These are phyloP conservation scores for Glaucopsyche alexis DNA, from an alignment of 2,888 invertebrate genomes.

Conservation along the genomic window DNA sequence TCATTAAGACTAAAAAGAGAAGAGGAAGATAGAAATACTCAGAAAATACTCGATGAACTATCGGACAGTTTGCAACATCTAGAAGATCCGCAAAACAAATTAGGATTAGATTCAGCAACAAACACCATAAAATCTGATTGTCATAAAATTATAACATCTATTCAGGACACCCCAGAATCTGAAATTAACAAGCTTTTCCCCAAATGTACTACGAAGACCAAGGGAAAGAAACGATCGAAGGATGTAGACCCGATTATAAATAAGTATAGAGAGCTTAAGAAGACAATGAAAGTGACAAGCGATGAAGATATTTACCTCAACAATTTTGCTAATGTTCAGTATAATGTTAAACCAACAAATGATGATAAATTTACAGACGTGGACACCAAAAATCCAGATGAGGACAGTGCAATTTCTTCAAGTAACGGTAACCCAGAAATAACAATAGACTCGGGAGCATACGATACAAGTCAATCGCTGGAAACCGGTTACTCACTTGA, in stretches of 20 bases:
- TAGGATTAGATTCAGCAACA: slow-evolving; percentile 80
- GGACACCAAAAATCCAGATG: slow-evolving; percentile 71
- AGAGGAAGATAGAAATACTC: slow-evolving; percentile 72
- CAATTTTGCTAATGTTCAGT: slow-evolving; percentile 72
- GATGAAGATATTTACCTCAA: slow-evolving; percentile 70
- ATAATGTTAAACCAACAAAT: slow-evolving; percentile 56
- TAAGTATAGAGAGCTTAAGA: slow-evolving; percentile 72
- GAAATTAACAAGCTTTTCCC: slow-evolving; percentile 72
- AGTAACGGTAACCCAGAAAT: slow-evolving; percentile 76
- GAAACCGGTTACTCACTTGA: slow-evolving; percentile 77
- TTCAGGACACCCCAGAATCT: slow-evolving; percentile 74
- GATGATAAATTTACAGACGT: slow-evolving; percentile 64
- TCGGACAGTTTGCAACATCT: slow-evolving; percentile 77
- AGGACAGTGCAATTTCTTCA: slow-evolving; percentile 71
- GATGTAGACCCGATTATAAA: slow-evolving; percentile 74
- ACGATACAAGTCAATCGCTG: slow-evolving; percentile 73
- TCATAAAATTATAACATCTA: slow-evolving; percentile 77
- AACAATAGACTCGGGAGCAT: slow-evolving; percentile 71
- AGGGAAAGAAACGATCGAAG: slow-evolving; percentile 74
- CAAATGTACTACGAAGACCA: slow-evolving; percentile 73
- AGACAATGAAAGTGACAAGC: slow-evolving; percentile 68
- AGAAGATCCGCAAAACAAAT: slow-evolving; percentile 81
- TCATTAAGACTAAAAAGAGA: slow-evolving; percentile 72
- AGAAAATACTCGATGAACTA: slow-evolving; percentile 71
- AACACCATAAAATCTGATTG: slow-evolving; percentile 81